Base-by-base conservation (phyloP, 2,888 invertebrate species). In the Dexiosoma caninum region DNA sequence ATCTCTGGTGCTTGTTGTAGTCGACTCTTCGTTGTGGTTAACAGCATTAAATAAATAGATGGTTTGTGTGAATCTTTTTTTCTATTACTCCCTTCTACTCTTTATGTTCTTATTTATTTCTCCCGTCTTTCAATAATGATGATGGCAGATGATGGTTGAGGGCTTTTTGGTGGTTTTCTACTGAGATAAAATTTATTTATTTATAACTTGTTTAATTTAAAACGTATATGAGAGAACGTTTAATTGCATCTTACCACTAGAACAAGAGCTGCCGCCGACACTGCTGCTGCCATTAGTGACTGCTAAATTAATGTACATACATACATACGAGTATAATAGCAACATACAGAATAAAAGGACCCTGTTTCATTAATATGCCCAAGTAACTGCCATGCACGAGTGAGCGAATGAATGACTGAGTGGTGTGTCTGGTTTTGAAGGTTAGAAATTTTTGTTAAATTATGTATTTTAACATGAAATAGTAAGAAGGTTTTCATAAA, bases 171-270 rank as follows among this genome's bases (percentile, higher is more conserved):
- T 55, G 46, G 59, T 35, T 71, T 51, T 21, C n/a, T 37, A 51
- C 46, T 59, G n/a, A 42, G 32, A 42, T 53, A 40, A 7, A 30
- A 67, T 42, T 37, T 53, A 30, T 67, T 53, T 40, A 4, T 51
- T 37, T 49, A 5, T 27, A 27, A 27, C 3, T 64, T 35, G 21
- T 37, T 64, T 64, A 46, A 40, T 32, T 62, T 40, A 32, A 40
- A 62, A 40, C 51, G 71, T 19, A 30, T 53, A 32, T n/a, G n/a
- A n/a, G n/a, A n/a, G n/a, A n/a, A n/a, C 60, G 9, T 72, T 72
- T 72, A 62, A 62, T 62, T 72, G 51, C 53, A 42, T 53, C 21
- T 40, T 62, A 51, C 40, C 30, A 40, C 51, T 23, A 53, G 8
- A 5, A 27, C 14, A 14, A 40, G 5, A 9, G 6, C 12, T n/a